A percentile compares a stretch with the other conserved stretches of the same genome.
Evolutionary conservation across 2,113 vertebrate genomes (phyloP).

Genomic region (Tinamus guttatus): DNA sequence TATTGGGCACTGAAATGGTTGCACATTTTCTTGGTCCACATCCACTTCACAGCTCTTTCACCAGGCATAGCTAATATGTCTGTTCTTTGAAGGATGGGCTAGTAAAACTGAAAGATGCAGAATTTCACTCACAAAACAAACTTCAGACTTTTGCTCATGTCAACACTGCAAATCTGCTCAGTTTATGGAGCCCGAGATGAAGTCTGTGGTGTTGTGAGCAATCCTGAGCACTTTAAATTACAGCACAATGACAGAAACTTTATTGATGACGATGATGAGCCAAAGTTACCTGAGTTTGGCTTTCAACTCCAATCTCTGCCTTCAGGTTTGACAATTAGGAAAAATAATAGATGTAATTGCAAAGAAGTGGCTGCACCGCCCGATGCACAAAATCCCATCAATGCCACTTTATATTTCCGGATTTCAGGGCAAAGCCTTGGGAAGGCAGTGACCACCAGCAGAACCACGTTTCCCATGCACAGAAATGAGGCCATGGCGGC

Average conservation of each 20-base stretch:
- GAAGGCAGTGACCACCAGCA: fast-evolving
- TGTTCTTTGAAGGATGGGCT: neutral
- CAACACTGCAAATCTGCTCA: neutral
- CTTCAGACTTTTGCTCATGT: neutral
- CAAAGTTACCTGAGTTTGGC: neutral
- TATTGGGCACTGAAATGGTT: neutral
- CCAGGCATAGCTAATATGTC: neutral
- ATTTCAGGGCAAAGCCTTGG: neutral
- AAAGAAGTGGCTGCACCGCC: fast-evolving
- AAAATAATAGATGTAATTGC: fast-evolving
- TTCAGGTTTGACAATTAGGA: neutral
- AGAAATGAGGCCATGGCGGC: fast-evolving
- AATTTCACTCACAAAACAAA: neutral
- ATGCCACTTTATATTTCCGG: fast-evolving
- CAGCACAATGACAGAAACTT: neutral
- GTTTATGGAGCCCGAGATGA: neutral
- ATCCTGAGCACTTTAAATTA: neutral
- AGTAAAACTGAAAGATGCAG: neutral
- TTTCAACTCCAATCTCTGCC: neutral
- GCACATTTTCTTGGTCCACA: neutral
- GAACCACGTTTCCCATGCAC: fast-evolving
- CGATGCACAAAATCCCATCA: fast-evolving
- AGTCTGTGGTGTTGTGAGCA: neutral
- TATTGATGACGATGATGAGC: fast-evolving
- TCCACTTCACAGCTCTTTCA: neutral